A percentile compares a stretch with the other conserved stretches of the same genome.
phyloP scores from a whole-genome alignment of 2,797 vertebrate species.

The Graptemys geographica region DNA sequence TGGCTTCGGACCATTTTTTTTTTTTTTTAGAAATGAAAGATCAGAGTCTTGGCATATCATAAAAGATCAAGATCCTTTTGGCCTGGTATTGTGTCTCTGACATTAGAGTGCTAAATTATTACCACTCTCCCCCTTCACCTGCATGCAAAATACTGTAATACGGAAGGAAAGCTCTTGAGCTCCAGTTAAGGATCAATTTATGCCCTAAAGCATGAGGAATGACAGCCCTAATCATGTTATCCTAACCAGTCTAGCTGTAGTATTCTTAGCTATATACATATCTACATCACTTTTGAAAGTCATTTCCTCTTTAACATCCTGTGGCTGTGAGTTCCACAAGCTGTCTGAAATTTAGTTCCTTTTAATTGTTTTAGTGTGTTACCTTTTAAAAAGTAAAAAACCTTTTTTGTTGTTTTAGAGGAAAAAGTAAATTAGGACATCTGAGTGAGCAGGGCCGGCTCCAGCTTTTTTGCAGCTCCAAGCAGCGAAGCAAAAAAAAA shows the following conservation, averaged over 20 bases:
- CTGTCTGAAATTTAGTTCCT: background rate
- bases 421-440: background rate
- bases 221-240: background rate
- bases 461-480: no score
- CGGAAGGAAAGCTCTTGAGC: background rate
- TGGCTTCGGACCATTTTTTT: background rate
- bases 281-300: background rate
- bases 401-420: background rate
- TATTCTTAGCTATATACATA: background rate
- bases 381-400: background rate
- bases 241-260: background rate
- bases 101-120: slow-evolving; percentile 35
- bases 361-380: background rate
- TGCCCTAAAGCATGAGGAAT: slow-evolving; percentile 11
- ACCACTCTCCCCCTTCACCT: background rate
- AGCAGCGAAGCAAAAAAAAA: no score
- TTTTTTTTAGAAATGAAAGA: slow-evolving; percentile 29
- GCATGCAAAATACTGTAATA: background rate
- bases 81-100: background rate
- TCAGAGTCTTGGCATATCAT: slow-evolving; percentile 1
- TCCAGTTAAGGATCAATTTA: background rate
- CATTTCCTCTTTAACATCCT: background rate
- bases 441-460: no score
- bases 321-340: background rate
- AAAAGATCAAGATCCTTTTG: slow-evolving; percentile 47